Conservation (phyloP, 2,888 invertebrate genomes). For the Drosophila demipolita region DNA sequence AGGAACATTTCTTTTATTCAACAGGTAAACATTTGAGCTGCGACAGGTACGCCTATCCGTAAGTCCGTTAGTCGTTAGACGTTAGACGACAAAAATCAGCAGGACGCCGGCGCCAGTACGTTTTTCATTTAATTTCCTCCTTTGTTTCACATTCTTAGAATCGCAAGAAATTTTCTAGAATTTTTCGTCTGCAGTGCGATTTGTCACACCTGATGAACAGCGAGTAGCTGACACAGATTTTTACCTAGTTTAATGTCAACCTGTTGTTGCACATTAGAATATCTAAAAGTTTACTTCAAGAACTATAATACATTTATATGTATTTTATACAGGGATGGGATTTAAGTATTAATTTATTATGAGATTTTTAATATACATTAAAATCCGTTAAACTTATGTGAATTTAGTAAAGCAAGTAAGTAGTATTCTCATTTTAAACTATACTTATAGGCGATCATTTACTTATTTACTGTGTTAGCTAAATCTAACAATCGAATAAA, state of each 20-base stretch:
- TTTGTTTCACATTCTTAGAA: conserved; percentile 60
- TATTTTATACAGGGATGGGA: background rate
- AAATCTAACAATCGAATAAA: background rate
- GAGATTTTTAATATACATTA: background rate
- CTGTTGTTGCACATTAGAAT: conserved; percentile 12
- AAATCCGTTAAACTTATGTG: background rate
- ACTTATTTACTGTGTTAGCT: background rate
- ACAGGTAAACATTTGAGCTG: conserved; percentile 48
- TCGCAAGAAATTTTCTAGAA: conserved; percentile 33
- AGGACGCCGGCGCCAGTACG: conserved; percentile 77
- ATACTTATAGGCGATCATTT: background rate
- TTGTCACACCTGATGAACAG: conserved; percentile 68
- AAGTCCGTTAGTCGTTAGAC: conserved; percentile 32
- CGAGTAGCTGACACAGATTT: conserved; percentile 4
- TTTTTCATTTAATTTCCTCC: conserved; percentile 51
- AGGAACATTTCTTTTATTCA: conserved; percentile 23
- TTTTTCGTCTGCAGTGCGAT: conserved; percentile 50
- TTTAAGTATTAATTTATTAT: background rate
- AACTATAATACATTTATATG: background rate
- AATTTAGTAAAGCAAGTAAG: background rate
- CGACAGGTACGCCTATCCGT: conserved; percentile 48
- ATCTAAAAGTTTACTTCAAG: background rate
- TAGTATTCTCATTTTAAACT: background rate
- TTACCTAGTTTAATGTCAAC: conserved; percentile 11
- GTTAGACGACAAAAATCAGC: conserved; percentile 49